phyloP scores from a whole-genome alignment of 2,888 invertebrate genomes.

The Theodoxus fluviatilis region DNA sequence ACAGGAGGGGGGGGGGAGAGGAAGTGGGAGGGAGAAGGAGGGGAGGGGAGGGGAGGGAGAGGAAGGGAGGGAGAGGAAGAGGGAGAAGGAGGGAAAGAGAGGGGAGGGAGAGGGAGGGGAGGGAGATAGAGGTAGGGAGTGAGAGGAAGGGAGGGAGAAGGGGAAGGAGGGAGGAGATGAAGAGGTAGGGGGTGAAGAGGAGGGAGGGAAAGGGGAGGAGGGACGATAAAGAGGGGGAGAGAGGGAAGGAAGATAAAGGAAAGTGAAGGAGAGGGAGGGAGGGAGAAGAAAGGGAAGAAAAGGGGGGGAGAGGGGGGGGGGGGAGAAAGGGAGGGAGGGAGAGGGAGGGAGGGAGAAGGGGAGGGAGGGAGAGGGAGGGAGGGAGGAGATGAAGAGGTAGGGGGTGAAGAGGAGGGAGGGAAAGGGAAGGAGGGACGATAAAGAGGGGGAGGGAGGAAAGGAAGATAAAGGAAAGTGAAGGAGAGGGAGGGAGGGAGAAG shows the following conservation, averaged over 20 bases:
- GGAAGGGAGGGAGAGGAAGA: no score
- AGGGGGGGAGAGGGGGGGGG: not conserved
- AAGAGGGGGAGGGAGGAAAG: not conserved
- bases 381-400: not conserved
- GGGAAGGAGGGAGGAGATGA: not conserved
- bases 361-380: not conserved
- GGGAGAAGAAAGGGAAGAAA: not conserved
- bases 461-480: conserved; percentile 1
- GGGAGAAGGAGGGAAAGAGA: no score
- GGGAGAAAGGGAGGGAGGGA: not conserved
- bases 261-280: not conserved
- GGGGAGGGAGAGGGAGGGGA: no score
- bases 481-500: not conserved
- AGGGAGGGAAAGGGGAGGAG: not conserved
- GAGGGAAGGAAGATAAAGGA: not conserved
- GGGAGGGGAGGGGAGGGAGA: no score
- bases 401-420: not conserved
- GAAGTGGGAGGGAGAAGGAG: no score
- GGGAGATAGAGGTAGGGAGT: no score
- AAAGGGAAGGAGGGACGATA: not conserved
- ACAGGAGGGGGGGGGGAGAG: no score
- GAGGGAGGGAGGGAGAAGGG: not conserved
- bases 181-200: not conserved
- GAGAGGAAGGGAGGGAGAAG: not conserved
- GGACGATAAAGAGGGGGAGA: not conserved